Percentiles rank a stretch among this genome's conserved stretches.
phyloP scores from a whole-genome alignment of 2,888 invertebrate genomes.

The Sisyra terminalis region DNA sequence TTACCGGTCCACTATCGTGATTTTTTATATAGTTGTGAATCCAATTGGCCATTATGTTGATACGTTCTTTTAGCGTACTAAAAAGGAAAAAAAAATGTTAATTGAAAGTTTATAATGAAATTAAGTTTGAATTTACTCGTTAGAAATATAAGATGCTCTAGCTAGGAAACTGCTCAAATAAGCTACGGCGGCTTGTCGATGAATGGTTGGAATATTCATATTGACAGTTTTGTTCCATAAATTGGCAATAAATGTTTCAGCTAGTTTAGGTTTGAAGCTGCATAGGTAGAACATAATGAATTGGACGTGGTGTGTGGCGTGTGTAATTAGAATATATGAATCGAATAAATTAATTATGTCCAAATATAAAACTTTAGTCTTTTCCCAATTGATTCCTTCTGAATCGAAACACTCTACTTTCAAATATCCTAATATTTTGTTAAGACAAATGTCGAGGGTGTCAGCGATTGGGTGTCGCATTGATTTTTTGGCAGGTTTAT shows the following conservation, averaged over 20 bases:
- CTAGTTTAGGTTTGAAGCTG: constrained; percentile 40
- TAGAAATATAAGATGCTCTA: constrained; percentile 42
- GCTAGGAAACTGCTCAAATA: constrained; percentile 63
- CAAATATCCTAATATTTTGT: constrained; percentile 53
- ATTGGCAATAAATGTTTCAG: constrained; percentile 48
- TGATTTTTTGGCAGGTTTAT: constrained; percentile 22
- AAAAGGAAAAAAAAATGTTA: constrained; percentile 17
- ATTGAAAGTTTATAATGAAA: no score
- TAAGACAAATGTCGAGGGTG: constrained; percentile 62
- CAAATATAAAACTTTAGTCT: constrained; percentile 40
- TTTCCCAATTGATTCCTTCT: constrained; percentile 33
- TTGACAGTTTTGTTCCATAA: constrained; percentile 59
- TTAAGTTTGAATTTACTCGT: constrained; percentile 31
- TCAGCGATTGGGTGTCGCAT: constrained; percentile 40
- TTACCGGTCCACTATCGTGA: constrained; percentile 38
- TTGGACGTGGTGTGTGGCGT: constrained; percentile 66
- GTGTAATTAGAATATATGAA: constrained; percentile 62
- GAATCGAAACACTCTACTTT: constrained; percentile 32
- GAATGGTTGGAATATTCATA: constrained; percentile 42
- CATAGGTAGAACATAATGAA: constrained; percentile 59
- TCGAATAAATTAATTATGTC: constrained; percentile 58
- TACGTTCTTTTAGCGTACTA: constrained; percentile 43
- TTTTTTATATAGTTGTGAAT: constrained; percentile 65
- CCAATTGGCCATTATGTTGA: constrained; percentile 65
- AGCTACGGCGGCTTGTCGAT: constrained; percentile 50